A percentile compares a stretch with the other conserved stretches of the same genome.
These are phyloP conservation scores for Aplochiton taeniatus DNA, from an alignment of 2,797 vertebrate genomes.

Conservation along the genomic window DNA sequence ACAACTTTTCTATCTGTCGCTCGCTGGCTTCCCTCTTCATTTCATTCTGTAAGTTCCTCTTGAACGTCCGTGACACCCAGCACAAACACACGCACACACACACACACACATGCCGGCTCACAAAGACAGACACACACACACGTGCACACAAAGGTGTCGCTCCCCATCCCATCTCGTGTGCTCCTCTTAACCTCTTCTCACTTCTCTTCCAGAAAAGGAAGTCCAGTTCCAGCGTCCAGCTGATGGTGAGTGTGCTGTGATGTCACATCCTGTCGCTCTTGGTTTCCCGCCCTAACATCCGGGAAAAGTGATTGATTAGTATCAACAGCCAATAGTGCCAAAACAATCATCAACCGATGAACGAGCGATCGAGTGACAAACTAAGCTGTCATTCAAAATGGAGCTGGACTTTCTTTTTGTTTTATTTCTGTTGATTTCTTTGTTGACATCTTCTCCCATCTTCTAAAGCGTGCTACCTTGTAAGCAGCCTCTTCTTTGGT, in stretches of 20 bases:
- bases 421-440: constrained; percentile 19
- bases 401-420: constrained; percentile 63
- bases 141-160: neutral
- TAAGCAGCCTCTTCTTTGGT: neutral
- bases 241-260: constrained; percentile 89
- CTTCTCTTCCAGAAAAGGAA: constrained; percentile 94
- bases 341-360: constrained; percentile 14
- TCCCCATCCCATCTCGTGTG: constrained; percentile 59
- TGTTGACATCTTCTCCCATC: constrained; percentile 35
- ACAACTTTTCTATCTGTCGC: too few relatives aligned
- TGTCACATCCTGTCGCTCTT: constrained; percentile 67
- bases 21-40: too few relatives aligned
- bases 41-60: too few relatives aligned
- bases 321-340: constrained; percentile 9
- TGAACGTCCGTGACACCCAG: neutral
- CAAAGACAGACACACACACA: neutral
- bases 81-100: neutral
- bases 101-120: neutral
- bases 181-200: constrained; percentile 86
- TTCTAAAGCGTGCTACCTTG: constrained; percentile 24
- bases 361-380: neutral
- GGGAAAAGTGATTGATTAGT: constrained; percentile 21
- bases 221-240: constrained; percentile 92
- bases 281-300: constrained; percentile 10
- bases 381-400: constrained; percentile 28